Evolutionary conservation across 2,113 vertebrate genomes (phyloP).

Genomic region (Callochromis pleurospilus): DNA sequence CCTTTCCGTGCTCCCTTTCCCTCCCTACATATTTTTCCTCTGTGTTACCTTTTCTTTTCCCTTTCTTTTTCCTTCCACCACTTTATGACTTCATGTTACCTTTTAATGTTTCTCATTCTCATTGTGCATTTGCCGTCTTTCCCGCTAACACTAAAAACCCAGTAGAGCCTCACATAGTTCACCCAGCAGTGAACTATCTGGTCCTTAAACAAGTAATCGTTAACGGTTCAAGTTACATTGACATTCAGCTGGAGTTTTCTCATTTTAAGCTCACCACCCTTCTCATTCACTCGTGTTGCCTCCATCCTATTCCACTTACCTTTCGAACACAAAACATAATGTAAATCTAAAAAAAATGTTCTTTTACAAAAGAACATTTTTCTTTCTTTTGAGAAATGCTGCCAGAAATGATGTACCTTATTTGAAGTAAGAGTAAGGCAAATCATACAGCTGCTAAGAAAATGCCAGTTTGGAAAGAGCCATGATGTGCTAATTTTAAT

Average conservation of each 20-base stretch:
- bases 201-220: constrained; percentile 11
- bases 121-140: constrained; percentile 11
- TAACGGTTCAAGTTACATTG: not conserved
- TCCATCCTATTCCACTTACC: not conserved
- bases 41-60: not conserved
- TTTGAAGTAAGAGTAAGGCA: not conserved
- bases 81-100: not conserved
- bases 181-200: not conserved
- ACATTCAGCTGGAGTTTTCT: constrained; percentile 6
- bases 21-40: not conserved
- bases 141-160: constrained; percentile 23
- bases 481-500: constrained; percentile 3
- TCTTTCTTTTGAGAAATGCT: not conserved
- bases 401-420: not conserved
- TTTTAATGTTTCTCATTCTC: not conserved
- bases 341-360: not conserved
- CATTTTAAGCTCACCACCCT: not conserved
- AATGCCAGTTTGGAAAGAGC: not conserved
- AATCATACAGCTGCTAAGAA: not conserved
- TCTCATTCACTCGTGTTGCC: not conserved
- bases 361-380: not conserved
- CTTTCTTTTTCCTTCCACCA: not conserved
- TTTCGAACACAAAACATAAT: not conserved
- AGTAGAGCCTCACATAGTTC: not conserved
- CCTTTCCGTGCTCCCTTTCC: constrained; percentile 1